Base-by-base conservation (phyloP, 2,888 invertebrate genomes). In the Cylloceria caligata region DNA sequence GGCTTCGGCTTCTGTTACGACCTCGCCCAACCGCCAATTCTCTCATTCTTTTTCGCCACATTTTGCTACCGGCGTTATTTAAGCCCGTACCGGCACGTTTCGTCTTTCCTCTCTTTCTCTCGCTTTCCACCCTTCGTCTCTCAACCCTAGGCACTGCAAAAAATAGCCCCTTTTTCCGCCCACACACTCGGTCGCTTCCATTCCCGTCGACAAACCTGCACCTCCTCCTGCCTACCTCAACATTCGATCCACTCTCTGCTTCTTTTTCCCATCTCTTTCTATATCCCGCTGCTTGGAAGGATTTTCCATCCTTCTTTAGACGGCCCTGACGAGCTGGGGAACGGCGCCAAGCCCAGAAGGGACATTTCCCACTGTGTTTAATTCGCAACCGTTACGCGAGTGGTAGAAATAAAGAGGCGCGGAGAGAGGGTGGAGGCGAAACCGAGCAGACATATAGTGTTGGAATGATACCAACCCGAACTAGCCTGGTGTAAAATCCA, bases 51-150 rank as follows among this genome's bases (percentile, higher is more conserved):
- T 83, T 83, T 76, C 79, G 75, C 79, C 79, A 83, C 82, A 83
- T 83, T 83, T 79, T 62, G 82, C 82, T 83, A 83, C 82, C 62
- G 82, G 82, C 82, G 82, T 83, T 83, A 83, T 83, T 83, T 78
- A 80, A 79, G 75, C 79, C 55, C 80, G 72, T 68, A 72, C 76
- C 68, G 80, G 71, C 76, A 80, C 82, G 82, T 80, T 83, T 64
- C 60, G 65, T 30, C 55, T 65, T 55, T 55, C 30, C 52, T 71
- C 47, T 45, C 52, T 42, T 52, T 71, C 39, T 45, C 74, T 64
- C 68, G 47, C 64, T 75, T 67, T 45, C 60, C 71, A 71, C 68
- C 71, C 79, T 68, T 69, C 81, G 57, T 67, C 80, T 42, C 67
- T 55, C 75, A 74, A 76, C 73, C 77, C 79, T 86, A 83, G 86